Percentiles rank a stretch among this genome's conserved stretches.
These are phyloP conservation scores for Xiphorhynchus erythropygius DNA, from an alignment of 2,797 vertebrate genomes.

Conservation along the genomic window DNA sequence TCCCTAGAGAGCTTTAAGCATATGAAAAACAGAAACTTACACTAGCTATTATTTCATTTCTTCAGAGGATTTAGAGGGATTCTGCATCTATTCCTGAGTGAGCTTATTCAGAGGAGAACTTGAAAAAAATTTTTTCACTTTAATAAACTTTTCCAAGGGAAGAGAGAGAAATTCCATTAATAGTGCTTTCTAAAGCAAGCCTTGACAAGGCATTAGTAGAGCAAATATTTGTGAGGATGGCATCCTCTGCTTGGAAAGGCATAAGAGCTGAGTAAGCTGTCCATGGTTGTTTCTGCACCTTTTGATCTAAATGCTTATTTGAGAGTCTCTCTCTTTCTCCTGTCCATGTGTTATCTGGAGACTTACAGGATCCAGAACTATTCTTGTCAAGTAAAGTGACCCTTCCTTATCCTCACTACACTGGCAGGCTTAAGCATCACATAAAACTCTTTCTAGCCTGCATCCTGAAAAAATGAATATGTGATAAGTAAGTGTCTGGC, in stretches of 20 bases:
- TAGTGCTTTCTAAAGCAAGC: background rate
- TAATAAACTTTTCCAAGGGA: background rate
- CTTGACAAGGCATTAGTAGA: background rate
- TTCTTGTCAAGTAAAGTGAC: background rate
- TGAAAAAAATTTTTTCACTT: background rate
- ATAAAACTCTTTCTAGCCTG: background rate
- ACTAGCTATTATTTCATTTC: background rate
- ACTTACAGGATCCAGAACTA: background rate
- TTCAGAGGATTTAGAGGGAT: background rate
- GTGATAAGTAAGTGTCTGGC: background rate
- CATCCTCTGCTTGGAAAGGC: background rate
- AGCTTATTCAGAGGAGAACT: slow-evolving; percentile 5
- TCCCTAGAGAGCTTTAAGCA: background rate
- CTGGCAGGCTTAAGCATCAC: background rate
- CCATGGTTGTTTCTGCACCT: background rate
- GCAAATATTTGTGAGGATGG: background rate
- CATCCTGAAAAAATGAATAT: background rate
- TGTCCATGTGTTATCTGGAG: background rate
- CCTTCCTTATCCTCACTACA: background rate
- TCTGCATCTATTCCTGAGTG: background rate
- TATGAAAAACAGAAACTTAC: background rate
- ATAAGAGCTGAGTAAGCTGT: background rate
- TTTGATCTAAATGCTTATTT: background rate
- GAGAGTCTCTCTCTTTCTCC: background rate
- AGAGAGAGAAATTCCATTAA: background rate